Base-by-base conservation (phyloP, 2,113 vertebrate genomes). In the Microtus pennsylvanicus region DNA sequence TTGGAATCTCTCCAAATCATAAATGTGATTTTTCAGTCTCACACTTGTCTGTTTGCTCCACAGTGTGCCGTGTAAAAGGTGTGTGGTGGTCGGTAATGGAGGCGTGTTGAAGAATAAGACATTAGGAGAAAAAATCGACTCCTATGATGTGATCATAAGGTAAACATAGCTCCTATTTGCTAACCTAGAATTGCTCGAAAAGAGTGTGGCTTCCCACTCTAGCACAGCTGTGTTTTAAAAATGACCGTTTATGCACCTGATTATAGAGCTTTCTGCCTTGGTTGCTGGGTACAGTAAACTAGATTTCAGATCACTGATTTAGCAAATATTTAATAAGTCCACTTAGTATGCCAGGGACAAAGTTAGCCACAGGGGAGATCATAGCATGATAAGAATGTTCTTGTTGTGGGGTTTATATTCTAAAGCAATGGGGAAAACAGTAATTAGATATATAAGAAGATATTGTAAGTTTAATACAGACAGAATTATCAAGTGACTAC, bases 91-190 rank as follows among this genome's bases (percentile, higher is more conserved):
- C 0, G 99, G 99, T 77, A 99, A 99, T 61, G 99, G 99, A 97
- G 99, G 98, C 93, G 90, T 99, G 9, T 98, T 99, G 97, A 98
- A 98, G 97, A 99, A 99, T 96, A 99, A 98, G 97, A 99, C 98
- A 0, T 92, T 99, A 76, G 99, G 99, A 77, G 97, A 98, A 96
- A 99, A 98, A 94, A 99, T 99, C 63, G 99, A 99, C 97, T 98
- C 98, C 0, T 99, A 99, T 47, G 98, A 99, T 1, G 98, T 99
- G 55, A 94, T 99, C 96, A 99, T 99, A 98, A 99, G 99, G 99
- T 99, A 99, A 98, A 88, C 81, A 0, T 38, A 6, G 96, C 89
- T 97, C 24, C 30, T 91, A 1, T 42, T 89, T 97, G 33, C 67
- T 82, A 45, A 50, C 21, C 69, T 88, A 65, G 58, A 90, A 42